Conservation (phyloP, 2,888 invertebrate species). For the Drosophila lutescens region DNA sequence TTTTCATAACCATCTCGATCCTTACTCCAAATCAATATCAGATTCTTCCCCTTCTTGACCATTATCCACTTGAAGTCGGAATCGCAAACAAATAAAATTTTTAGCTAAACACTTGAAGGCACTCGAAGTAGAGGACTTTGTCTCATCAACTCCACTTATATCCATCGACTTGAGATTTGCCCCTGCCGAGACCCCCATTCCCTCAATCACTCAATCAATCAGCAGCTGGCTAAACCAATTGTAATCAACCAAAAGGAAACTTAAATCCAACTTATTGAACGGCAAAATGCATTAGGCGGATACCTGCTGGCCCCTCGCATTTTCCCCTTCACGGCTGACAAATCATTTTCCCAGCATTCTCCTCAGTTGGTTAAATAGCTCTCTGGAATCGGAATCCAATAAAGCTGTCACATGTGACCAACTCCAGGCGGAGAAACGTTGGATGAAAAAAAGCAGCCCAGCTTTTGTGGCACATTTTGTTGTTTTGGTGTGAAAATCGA, state of each 20-base stretch:
- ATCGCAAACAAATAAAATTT: slow-evolving; percentile 35
- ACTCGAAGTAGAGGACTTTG: slow-evolving; percentile 19
- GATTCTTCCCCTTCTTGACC: not conserved
- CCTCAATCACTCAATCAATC: slow-evolving; percentile 66
- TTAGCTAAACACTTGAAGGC: slow-evolving; percentile 35
- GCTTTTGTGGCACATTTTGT: slow-evolving; percentile 57
- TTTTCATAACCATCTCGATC: not conserved
- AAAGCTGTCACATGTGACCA: slow-evolving; percentile 75
- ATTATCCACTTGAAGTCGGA: slow-evolving; percentile 35
- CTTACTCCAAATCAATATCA: slow-evolving; percentile 19
- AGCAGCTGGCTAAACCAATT: slow-evolving; percentile 74
- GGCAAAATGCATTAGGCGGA: slow-evolving; percentile 65
- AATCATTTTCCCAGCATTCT: slow-evolving; percentile 70
- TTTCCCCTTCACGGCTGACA: slow-evolving; percentile 54
- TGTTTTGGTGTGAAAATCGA: slow-evolving; percentile 75
- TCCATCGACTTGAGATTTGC: slow-evolving; percentile 16
- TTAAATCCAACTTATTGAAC: slow-evolving; percentile 61
- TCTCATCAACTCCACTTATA: slow-evolving; percentile 30
- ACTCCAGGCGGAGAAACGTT: slow-evolving; percentile 50
- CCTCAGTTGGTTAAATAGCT: slow-evolving; percentile 66
- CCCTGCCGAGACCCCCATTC: slow-evolving; percentile 3
- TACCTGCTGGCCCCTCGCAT: slow-evolving; percentile 7
- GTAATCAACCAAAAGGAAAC: slow-evolving; percentile 45
- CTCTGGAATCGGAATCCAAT: slow-evolving; percentile 68
- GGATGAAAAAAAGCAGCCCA: slow-evolving; percentile 13